A percentile compares a stretch with the other conserved stretches of the same genome.
Conservation (phyloP, 1,140 invertebrate species). For the Conopomorpha cramerella region DNA sequence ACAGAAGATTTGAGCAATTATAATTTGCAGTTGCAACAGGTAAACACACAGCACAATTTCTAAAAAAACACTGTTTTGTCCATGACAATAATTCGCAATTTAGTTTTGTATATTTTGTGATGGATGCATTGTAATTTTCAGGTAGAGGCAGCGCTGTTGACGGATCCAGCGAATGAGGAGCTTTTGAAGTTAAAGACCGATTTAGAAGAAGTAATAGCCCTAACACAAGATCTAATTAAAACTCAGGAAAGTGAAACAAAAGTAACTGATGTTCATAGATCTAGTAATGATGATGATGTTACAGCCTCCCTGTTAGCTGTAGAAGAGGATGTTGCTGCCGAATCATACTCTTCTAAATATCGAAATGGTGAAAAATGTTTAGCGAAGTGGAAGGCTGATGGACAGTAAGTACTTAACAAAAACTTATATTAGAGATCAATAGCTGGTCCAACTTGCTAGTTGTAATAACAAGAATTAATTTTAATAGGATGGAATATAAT, state of each 20-base stretch:
- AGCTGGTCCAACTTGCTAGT: too few relatives aligned
- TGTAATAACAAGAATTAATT: too few relatives aligned
- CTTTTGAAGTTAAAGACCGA: slow-evolving; percentile 89
- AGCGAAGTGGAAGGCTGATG: slow-evolving; percentile 48
- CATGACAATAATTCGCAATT: slow-evolving; percentile 1
- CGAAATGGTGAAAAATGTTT: slow-evolving; percentile 40
- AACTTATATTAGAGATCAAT: too few relatives aligned
- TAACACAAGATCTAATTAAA: slow-evolving; percentile 88
- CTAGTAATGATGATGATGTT: slow-evolving; percentile 59
- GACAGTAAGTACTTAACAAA: slow-evolving; percentile 31
- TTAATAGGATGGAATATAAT: too few relatives aligned
- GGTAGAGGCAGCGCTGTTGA: slow-evolving; percentile 93
- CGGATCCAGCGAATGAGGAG: slow-evolving; percentile 89
- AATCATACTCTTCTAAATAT: slow-evolving; percentile 22
- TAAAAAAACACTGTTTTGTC: too few relatives aligned
- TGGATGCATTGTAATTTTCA: slow-evolving; percentile 33
- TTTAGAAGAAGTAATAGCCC: slow-evolving; percentile 89
- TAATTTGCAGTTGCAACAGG: slow-evolving; percentile 84
- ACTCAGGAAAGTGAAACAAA: slow-evolving; percentile 79
- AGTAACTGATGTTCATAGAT: slow-evolving; percentile 45
- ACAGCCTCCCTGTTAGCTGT: slow-evolving; percentile 47
- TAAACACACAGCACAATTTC: slow-evolving; percentile 24
- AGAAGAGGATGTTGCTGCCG: slow-evolving; percentile 17
- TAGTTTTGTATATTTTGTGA: slow-evolving; percentile 3
- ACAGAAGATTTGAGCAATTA: slow-evolving; percentile 86